Evolutionary conservation across 2,888 invertebrate species (phyloP), one percentile per base, ranked within the genome.

Genomic region (Hermaeophaga mercurialis): DNA sequence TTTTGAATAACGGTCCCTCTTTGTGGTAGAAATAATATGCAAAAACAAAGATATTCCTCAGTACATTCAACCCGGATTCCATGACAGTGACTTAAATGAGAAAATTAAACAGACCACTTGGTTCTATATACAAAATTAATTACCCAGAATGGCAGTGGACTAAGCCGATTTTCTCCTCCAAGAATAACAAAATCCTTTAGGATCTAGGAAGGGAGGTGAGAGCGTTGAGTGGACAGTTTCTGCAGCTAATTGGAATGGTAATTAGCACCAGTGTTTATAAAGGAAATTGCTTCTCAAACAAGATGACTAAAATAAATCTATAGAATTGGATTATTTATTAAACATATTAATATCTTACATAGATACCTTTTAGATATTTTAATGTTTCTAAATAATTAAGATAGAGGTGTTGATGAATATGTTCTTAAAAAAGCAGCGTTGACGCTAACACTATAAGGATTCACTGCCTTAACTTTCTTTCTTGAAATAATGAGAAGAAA

Each of bases 61-160:
- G 38, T 15, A 17, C 28, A 39, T 49, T 49, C 28, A 18, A 26
- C 26, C 38, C 28, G 24, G 38, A 7, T n/a, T 28, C 28, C 26
- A 49, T 28, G 14, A 26, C 28, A 39, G 26, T 49, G 15, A 48
- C 24, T 48, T 48, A 38, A 15, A 17, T 15, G 24, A 9, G 48
- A 24, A 49, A 49, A 49, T 49, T 49, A 49, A 28, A 39, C 38
- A 39, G 48, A 24, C 48, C 48, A 49, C 39, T 49, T 49, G 39
- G 48, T n/a, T 24, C 39, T 39, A 49, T 49, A 49, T 49, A 49
- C 39, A 14, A 49, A 39, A 49, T 49, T 49, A 49, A 49, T 49
- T 49, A 38, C 26, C 48, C 26, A 36, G 48, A 49, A 39, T 28
- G 18, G 39, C 19, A 28, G 19, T 18, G 39, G 38, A 39, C 33